phyloP scores from a whole-genome alignment of 2,113 vertebrate genomes.

The Malurus elegans region DNA sequence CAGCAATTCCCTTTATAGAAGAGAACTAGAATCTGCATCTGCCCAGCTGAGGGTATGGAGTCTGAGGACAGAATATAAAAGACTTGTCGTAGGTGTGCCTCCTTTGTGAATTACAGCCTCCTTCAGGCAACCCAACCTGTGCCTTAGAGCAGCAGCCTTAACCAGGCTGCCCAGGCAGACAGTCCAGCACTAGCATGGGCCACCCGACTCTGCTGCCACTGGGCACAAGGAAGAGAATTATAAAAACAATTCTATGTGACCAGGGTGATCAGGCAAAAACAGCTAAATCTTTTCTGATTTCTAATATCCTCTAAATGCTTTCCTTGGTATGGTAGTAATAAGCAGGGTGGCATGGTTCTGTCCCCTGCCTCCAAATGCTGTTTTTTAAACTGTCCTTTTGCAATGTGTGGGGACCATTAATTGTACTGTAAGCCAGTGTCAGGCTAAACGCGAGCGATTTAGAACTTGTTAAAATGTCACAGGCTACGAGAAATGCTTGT shows the following conservation, averaged over 20 bases:
- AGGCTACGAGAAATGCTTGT: neutral
- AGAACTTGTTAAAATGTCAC: neutral
- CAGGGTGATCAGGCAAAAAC: neutral
- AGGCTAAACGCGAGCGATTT: neutral
- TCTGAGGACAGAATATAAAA: neutral
- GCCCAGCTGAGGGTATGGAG: neutral
- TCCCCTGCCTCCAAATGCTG: neutral
- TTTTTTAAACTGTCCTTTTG: neutral
- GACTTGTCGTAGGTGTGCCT: neutral
- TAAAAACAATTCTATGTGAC: neutral
- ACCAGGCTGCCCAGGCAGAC: neutral
- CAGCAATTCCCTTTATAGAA: neutral
- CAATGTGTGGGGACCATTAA: neutral
- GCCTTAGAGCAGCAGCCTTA: neutral
- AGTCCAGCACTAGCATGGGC: neutral
- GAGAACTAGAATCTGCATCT: neutral
- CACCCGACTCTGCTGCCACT: neutral
- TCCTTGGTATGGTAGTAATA: accelerated
- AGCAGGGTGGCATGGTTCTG: neutral
- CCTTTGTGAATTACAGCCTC: neutral
- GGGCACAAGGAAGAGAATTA: neutral
- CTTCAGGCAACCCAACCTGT: neutral
- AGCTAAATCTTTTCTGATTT: neutral
- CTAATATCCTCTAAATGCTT: neutral
- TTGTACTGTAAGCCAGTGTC: neutral